phyloP scores from a whole-genome alignment of 2,113 vertebrate genomes.

The Crotalus helleri region DNA sequence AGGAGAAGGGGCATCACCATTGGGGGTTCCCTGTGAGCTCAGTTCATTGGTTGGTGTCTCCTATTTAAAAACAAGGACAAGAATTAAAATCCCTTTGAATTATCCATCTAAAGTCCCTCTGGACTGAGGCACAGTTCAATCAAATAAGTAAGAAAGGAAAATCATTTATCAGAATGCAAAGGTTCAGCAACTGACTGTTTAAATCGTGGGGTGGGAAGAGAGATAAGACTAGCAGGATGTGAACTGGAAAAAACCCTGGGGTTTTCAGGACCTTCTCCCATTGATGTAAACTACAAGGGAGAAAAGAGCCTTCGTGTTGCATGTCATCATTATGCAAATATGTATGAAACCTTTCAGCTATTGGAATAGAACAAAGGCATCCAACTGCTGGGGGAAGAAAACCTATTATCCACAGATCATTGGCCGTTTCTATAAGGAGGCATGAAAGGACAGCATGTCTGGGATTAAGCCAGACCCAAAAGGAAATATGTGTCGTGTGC shows the following conservation, averaged over 20 bases:
- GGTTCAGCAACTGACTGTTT: background rate
- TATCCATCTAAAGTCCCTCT: background rate
- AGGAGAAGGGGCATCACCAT: slow-evolving; percentile 60
- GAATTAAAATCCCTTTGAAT: background rate
- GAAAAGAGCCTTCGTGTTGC: background rate
- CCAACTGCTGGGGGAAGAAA: background rate
- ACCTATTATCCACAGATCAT: background rate
- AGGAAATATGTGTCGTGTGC: background rate
- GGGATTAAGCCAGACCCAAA: background rate
- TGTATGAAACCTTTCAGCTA: background rate
- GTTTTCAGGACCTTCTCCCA: background rate
- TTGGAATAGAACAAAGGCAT: background rate
- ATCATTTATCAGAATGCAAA: background rate
- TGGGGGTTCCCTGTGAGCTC: slow-evolving; percentile 66
- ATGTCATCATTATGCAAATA: background rate
- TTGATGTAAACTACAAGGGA: background rate
- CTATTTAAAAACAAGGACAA: slow-evolving; percentile 55
- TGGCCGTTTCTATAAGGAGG: background rate
- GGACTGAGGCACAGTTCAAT: background rate
- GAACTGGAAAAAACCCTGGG: background rate
- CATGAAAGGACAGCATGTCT: background rate
- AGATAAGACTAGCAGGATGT: background rate
- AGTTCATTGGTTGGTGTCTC: slow-evolving; percentile 90
- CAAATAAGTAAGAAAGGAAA: background rate
- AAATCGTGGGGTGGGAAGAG: background rate